Evolutionary conservation across 2,113 vertebrate species (phyloP).

Genomic region (Asarcornis scutulata): DNA sequence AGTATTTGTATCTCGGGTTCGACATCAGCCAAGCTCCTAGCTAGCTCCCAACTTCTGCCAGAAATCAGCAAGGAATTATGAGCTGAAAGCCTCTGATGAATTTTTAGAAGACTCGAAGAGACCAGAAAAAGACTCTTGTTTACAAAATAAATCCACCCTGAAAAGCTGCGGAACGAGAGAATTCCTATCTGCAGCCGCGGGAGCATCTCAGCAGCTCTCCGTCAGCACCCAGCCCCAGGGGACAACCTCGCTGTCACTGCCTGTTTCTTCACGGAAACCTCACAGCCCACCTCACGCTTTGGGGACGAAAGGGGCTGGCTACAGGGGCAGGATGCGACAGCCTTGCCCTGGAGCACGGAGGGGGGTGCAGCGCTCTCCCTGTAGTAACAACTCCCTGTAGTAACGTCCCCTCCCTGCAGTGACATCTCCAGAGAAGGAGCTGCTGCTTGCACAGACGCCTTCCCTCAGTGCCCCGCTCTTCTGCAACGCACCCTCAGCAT

Average conservation of each 20-base stretch:
- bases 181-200: not conserved
- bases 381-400: not conserved
- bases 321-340: rapidly evolving
- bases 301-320: not conserved
- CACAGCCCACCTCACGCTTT: not conserved
- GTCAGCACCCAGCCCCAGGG: not conserved
- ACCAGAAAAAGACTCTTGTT: not conserved
- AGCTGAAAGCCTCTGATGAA: not conserved
- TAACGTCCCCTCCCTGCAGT: not conserved
- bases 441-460: not conserved
- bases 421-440: not conserved
- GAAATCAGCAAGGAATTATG: not conserved
- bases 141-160: not conserved
- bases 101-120: not conserved
- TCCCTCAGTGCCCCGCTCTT: rapidly evolving
- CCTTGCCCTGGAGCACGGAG: rapidly evolving
- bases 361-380: not conserved
- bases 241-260: not conserved
- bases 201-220: not conserved
- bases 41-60: not conserved
- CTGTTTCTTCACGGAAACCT: not conserved
- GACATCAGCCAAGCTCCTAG: not conserved
- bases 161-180: not conserved
- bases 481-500: rapidly evolving
- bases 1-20: not conserved